phyloP scores from a whole-genome alignment of 2,797 vertebrate genomes.

The Sibirionetta formosa region DNA sequence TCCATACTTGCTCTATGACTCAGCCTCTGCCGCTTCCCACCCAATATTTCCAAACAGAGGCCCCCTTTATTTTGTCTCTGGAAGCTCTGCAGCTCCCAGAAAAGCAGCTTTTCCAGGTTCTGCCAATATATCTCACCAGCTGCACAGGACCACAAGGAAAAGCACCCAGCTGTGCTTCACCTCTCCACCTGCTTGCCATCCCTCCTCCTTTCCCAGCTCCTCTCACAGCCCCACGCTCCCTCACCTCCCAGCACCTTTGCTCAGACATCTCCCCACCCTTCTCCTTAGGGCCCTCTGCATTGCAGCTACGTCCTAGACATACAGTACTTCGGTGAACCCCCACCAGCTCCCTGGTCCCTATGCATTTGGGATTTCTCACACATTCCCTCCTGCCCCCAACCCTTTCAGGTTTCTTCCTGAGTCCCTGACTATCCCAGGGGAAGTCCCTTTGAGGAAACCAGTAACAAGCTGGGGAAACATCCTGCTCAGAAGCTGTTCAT shows the following conservation, averaged over 20 bases:
- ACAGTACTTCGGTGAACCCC: too few species aligned
- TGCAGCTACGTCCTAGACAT: too few species aligned
- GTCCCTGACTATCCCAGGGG: too few species aligned
- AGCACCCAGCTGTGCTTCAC: neutral
- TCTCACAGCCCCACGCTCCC: neutral
- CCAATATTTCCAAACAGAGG: neutral
- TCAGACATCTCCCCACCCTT: neutral
- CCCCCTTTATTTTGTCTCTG: neutral
- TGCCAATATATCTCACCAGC: neutral
- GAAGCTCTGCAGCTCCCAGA: neutral
- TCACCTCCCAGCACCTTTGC: neutral
- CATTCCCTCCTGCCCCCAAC: too few species aligned
- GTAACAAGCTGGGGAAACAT: neutral
- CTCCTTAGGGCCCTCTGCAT: neutral
- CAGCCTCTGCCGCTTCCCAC: neutral
- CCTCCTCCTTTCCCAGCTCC: neutral
- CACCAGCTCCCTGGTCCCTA: too few species aligned
- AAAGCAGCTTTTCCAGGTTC: neutral
- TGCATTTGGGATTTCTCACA: too few species aligned
- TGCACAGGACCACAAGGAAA: neutral
- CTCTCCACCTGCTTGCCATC: neutral
- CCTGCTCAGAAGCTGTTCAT: neutral
- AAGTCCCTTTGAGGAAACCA: neutral
- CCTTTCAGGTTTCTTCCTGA: too few species aligned
- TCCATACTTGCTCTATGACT: neutral